Evolutionary conservation across 53 echinoderm and acorn worm species (phyloP).

Genomic region (Paracentrotus lividus): DNA sequence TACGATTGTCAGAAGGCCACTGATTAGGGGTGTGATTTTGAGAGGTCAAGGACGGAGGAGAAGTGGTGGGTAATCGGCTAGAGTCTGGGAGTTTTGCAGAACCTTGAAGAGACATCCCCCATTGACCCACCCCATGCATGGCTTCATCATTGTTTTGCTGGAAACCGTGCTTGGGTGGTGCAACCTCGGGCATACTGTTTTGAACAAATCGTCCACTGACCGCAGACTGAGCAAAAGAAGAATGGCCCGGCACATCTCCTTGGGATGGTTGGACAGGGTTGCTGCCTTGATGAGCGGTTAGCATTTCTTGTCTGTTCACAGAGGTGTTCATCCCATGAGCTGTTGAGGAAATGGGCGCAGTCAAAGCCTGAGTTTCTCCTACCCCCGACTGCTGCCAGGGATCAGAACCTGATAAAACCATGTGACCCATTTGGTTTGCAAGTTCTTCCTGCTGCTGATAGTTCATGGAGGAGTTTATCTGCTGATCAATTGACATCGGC

Average conservation of each 20-base stretch:
- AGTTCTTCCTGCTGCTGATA: constrained; percentile 45
- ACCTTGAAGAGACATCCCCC: constrained; percentile 25
- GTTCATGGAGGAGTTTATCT: constrained; percentile 35
- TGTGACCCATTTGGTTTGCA: constrained; percentile 38
- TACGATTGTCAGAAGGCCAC: constrained; percentile 11
- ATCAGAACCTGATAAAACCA: neutral
- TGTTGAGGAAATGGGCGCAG: constrained; percentile 23
- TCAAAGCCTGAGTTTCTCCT: neutral
- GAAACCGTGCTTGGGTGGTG: neutral
- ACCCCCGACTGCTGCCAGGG: constrained; percentile 41
- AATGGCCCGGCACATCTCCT: neutral
- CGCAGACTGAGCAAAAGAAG: constrained; percentile 52
- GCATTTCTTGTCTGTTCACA: neutral
- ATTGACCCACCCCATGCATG: neutral
- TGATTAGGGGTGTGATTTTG: neutral
- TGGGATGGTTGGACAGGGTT: neutral
- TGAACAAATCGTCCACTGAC: constrained; percentile 57
- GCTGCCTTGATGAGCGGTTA: neutral
- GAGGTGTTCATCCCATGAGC: constrained; percentile 31
- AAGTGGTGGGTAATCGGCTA: neutral
- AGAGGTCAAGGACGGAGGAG: constrained; percentile 46
- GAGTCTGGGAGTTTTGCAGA: constrained; percentile 27
- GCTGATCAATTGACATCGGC: neutral
- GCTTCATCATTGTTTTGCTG: neutral
- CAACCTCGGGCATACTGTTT: neutral